Evolutionary conservation across 2,888 invertebrate genomes (phyloP), one percentile per base, ranked within the genome.

Genomic region (Andrena chrysosceles): DNA sequence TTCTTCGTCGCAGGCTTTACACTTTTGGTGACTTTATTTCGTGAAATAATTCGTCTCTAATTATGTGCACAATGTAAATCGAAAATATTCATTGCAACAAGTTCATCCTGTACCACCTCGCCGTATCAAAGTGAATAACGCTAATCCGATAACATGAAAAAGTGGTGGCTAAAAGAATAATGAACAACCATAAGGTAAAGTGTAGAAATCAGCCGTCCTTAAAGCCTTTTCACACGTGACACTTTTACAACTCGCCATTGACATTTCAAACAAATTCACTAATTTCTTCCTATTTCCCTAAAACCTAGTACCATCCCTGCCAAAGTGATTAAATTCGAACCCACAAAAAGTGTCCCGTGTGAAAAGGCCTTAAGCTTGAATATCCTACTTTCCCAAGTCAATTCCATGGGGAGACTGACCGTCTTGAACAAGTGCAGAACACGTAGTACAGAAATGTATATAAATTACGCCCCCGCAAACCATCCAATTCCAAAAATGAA

Each of bases 11-110:
- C 48, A 13, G 59, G 72, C 26, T 10, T 26, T 10, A 63, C 3
- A 56, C 67, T 73, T 81, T 72, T 75, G 67, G 63, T 68, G 31
- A 31, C 29, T 69, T 26, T 69, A 63, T 56, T 35, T 16, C 2
- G 42, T 52, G 48, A 59, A 56, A 29, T 62, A 10, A 20, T 35
- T 69, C 23, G 29, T 4, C 33, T 35, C 16, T 54, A 54, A 54
- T 26, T 54, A 68, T 54, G 23, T 23, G 56, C 49, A 68, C 4
- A 7, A 49, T 66, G 7, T 16, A 33, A 49, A 6, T 6, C 16
- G 2, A 48, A 8, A n/a, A 42, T n/a, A 31, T 60, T 60, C 60
- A 20, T 54, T 54, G 23, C 54, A 54, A 23, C 10, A 20, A 20
- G 42, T 42, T 42, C 16, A 42, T 42, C 42, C 42, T 42, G 16